Evolutionary conservation across 53 echinoderm and acorn worm species (phyloP).

Genomic region (Crossaster papposus): DNA sequence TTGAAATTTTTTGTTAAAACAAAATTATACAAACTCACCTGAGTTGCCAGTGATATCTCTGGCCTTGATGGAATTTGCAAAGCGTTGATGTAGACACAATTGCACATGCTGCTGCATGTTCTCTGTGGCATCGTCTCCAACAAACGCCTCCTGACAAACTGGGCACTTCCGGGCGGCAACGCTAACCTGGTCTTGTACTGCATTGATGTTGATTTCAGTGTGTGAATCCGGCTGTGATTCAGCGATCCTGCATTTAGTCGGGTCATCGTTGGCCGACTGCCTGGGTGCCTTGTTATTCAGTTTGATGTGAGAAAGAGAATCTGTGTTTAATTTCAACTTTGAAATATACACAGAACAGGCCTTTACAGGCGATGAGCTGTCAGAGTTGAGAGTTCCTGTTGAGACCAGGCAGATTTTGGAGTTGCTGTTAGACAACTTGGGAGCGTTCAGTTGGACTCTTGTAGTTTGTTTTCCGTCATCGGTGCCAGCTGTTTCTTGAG

Average conservation of each 20-base stretch:
- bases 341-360: constrained; percentile 19
- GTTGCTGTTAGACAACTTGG: neutral
- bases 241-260: neutral
- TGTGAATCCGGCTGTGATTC: neutral
- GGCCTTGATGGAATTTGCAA: constrained; percentile 6
- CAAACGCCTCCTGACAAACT: constrained; percentile 5
- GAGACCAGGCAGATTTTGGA: neutral
- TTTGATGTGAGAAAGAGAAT: neutral
- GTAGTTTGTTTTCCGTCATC: neutral
- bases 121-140: neutral
- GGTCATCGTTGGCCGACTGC: neutral
- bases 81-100: constrained; percentile 15
- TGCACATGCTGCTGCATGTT: neutral
- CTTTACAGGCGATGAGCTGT: constrained; percentile 7
- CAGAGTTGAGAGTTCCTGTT: neutral
- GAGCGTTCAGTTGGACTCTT: neutral
- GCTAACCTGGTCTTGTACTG: neutral
- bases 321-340: neutral
- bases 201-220: neutral
- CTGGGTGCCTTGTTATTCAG: neutral
- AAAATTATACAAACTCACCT: constrained; percentile 9
- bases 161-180: constrained; percentile 10
- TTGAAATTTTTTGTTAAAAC: too few relatives aligned
- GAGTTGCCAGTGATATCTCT: constrained; percentile 14
- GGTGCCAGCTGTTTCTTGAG: neutral